phyloP scores from a whole-genome alignment of 2,888 invertebrate species.

The Calliopum simillimum region DNA sequence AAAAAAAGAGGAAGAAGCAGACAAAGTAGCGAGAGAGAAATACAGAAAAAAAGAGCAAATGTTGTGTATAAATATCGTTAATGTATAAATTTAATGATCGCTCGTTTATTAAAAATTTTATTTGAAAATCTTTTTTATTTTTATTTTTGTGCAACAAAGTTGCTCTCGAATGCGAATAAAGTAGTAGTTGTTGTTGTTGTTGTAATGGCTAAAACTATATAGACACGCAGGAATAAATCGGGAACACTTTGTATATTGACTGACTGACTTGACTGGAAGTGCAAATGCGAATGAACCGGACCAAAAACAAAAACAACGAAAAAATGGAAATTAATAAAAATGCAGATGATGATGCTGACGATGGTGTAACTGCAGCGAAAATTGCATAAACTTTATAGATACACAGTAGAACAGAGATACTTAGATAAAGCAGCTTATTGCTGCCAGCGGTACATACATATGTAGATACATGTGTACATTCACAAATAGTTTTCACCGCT shows the following conservation, averaged over 20 bases:
- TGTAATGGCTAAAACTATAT: no score
- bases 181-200: neutral
- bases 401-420: neutral
- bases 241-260: no score
- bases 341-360: neutral
- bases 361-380: neutral
- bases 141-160: conserved; percentile 46
- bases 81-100: conserved; percentile 67
- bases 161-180: conserved; percentile 21
- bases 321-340: neutral
- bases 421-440: neutral
- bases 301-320: no score
- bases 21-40: no score
- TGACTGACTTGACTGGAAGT: no score
- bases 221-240: no score
- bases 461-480: neutral
- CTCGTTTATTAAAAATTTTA: conserved; percentile 68
- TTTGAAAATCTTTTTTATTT: conserved; percentile 60
- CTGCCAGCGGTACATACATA: no score
- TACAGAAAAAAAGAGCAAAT: neutral
- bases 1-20: no score
- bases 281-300: no score
- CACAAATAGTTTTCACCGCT: neutral
- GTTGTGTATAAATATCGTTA: conserved; percentile 58
- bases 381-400: conserved; percentile 11